Evolutionary conservation across 2,888 invertebrate genomes (phyloP).

Genomic region (Tenthredo mesomela): DNA sequence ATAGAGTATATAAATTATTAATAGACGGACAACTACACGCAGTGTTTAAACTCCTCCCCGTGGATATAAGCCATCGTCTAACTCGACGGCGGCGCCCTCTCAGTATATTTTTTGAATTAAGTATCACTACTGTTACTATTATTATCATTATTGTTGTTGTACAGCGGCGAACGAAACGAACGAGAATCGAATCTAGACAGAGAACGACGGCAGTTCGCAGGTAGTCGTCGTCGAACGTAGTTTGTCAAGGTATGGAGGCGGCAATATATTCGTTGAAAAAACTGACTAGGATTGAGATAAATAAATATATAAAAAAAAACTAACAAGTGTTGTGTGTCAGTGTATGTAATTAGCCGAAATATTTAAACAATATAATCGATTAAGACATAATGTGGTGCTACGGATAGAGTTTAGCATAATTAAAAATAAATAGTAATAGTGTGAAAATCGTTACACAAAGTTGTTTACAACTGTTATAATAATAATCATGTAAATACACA

Average conservation of each 20-base stretch:
- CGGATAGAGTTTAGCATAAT: neutral
- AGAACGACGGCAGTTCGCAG: constrained; percentile 47
- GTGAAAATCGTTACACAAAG: neutral
- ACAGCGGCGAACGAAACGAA: neutral
- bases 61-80: neutral
- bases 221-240: constrained; percentile 40
- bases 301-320: no score
- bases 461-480: neutral
- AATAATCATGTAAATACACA: neutral
- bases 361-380: constrained; percentile 12
- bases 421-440: neutral
- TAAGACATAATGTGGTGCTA: constrained; percentile 18
- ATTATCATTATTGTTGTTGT: constrained; percentile 45
- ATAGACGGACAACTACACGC: constrained; percentile 7
- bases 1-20: neutral
- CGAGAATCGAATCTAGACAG: neutral
- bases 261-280: neutral
- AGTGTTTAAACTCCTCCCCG: neutral
- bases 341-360: constrained; percentile 2
- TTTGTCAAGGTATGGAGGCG: neutral
- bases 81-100: neutral
- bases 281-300: neutral
- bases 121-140: neutral
- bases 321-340: neutral
- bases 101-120: neutral